Percentiles rank a stretch among this genome's conserved stretches.
Evolutionary conservation across 2,797 vertebrate species (phyloP).

Genomic region (Lophius americanus): DNA sequence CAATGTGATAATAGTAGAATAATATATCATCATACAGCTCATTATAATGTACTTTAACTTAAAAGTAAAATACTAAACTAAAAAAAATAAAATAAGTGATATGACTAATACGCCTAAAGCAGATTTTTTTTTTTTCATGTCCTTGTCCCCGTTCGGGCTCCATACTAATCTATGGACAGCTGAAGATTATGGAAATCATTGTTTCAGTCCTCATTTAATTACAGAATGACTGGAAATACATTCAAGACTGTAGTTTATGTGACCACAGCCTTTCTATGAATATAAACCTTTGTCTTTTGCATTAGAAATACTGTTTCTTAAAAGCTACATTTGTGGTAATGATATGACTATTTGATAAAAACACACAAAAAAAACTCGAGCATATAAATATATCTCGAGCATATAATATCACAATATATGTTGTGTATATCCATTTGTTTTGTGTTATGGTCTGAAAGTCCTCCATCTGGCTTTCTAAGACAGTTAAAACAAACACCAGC

Average conservation of each 20-base stretch:
- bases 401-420: too few species aligned
- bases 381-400: too few species aligned
- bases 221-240: background rate
- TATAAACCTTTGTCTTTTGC: background rate
- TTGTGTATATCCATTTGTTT: too few species aligned
- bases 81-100: too few species aligned
- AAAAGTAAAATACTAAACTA: too few species aligned
- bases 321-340: background rate
- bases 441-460: background rate
- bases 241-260: background rate
- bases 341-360: background rate
- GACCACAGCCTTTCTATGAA: background rate
- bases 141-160: too few species aligned
- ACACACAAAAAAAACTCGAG: background rate
- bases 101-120: too few species aligned
- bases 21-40: too few species aligned
- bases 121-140: too few species aligned
- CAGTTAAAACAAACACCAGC: constrained; percentile 11
- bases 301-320: background rate
- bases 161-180: too few species aligned
- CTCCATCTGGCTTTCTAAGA: background rate
- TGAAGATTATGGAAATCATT: background rate
- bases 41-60: too few species aligned
- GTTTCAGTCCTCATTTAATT: background rate
- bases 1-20: too few species aligned